These are phyloP conservation scores for Pocillopora damicornis DNA, from an alignment of 64 coral and sea anemone species.

Conservation along the genomic window DNA sequence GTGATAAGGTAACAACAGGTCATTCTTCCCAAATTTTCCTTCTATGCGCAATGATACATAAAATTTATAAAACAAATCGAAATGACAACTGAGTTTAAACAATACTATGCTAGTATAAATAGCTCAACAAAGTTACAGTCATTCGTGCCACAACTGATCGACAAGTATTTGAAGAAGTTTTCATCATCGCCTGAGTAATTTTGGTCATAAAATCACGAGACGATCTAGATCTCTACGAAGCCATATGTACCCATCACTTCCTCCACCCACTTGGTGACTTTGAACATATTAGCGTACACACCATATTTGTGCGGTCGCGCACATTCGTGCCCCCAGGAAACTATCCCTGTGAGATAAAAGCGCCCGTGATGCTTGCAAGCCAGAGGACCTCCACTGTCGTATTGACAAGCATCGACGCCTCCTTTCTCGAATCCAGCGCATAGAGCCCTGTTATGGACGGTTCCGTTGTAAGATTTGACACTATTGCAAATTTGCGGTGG, in stretches of 20 bases:
- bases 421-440: conserved; percentile 80
- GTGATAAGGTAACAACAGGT: too few species aligned
- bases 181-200: too few species aligned
- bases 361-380: conserved; percentile 32
- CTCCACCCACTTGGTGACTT: conserved; percentile 65
- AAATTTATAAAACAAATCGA: too few species aligned
- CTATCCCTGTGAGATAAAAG: conserved; percentile 72
- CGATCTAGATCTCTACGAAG: conserved; percentile 3
- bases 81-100: too few species aligned
- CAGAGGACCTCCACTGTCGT: conserved; percentile 78
- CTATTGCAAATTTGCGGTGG: conserved; percentile 61
- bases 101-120: too few species aligned
- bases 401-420: conserved; percentile 77
- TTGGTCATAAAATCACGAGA: not conserved
- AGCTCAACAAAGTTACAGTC: too few species aligned
- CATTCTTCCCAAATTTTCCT: too few species aligned
- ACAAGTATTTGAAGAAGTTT: too few species aligned
- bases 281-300: conserved; percentile 71
- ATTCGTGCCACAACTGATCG: too few species aligned
- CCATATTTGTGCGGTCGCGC: conserved; percentile 65
- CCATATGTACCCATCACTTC: conserved; percentile 10
- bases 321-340: conserved; percentile 73
- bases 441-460: conserved; percentile 68
- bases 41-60: too few species aligned
- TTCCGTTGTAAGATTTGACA: conserved; percentile 65